Evolutionary conservation across 2,888 invertebrate species (phyloP).

Genomic region (Ceramica pisi): DNA sequence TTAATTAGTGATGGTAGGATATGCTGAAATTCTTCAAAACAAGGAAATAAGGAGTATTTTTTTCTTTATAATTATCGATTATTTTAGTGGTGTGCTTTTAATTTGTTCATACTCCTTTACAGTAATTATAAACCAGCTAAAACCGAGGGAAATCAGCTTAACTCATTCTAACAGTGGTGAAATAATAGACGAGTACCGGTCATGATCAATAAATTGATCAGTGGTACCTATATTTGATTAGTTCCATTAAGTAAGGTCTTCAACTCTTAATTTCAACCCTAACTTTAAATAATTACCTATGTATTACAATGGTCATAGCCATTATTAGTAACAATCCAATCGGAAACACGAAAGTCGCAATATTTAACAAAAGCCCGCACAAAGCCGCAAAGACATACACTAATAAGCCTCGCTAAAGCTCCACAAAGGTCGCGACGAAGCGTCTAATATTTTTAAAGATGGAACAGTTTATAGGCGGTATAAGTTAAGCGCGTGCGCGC

Average conservation of each 20-base stretch:
- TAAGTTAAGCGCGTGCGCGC: slow-evolving; percentile 73
- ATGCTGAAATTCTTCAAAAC: not conserved
- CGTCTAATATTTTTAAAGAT: slow-evolving; percentile 50
- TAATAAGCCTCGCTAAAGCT: slow-evolving; percentile 7
- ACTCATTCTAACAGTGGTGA: not conserved
- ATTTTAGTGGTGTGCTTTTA: slow-evolving; percentile 9
- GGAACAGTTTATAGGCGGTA: slow-evolving; percentile 62
- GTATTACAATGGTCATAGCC: not conserved
- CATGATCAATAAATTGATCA: not conserved
- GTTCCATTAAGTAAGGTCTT: too few relatives aligned
- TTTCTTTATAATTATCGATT: slow-evolving; percentile 1
- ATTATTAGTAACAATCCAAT: not conserved
- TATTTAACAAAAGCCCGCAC: not conserved
- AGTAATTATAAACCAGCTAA: not conserved
- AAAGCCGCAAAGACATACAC: not conserved
- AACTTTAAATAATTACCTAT: not conserved
- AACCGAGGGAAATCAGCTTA: not conserved
- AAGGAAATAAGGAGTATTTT: not conserved
- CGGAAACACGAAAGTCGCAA: not conserved
- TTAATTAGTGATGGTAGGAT: slow-evolving; percentile 25
- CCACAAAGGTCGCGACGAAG: slow-evolving; percentile 14
- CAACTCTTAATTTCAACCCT: not conserved
- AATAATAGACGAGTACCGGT: not conserved
- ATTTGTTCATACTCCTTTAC: not conserved
- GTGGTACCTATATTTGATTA: too few relatives aligned